Percentiles rank a stretch among this genome's conserved stretches.
These are phyloP conservation scores for Campoplex capitator DNA, from an alignment of 2,888 invertebrate species.

Conservation along the genomic window DNA sequence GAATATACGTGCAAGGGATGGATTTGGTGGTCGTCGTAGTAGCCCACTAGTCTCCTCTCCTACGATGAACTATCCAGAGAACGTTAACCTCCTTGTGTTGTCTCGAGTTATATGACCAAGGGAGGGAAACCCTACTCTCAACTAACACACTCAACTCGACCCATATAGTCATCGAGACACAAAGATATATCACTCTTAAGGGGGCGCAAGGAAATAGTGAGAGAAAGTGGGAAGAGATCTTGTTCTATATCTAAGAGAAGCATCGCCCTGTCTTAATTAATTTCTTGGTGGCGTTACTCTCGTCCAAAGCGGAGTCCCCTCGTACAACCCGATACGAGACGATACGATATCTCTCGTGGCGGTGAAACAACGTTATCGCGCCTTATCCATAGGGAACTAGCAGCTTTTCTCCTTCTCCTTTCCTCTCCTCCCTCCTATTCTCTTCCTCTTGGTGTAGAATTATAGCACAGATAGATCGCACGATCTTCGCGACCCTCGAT, in stretches of 20 bases:
- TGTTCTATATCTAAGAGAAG: conserved; percentile 45
- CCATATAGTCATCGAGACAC: conserved; percentile 12
- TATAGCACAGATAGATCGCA: conserved; percentile 56
- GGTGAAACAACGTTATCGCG: conserved; percentile 62
- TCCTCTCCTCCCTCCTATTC: not conserved
- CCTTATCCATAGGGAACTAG: conserved; percentile 43
- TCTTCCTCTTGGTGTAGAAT: conserved; percentile 36
- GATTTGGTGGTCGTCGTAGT: conserved; percentile 74
- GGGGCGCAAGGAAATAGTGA: conserved; percentile 8
- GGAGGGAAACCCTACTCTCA: conserved; percentile 17
- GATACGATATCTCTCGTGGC: conserved; percentile 44
- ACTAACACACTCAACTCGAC: not conserved
- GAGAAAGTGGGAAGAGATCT: conserved; percentile 51
- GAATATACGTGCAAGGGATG: conserved; percentile 71
- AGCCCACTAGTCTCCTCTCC: conserved; percentile 65
- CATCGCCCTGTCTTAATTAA: conserved; percentile 65
- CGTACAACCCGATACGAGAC: conserved; percentile 37
- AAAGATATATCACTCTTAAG: not conserved
- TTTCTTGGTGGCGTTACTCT: conserved; percentile 57
- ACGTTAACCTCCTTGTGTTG: conserved; percentile 66
- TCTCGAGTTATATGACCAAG: conserved; percentile 4
- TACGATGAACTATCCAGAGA: conserved; percentile 74
- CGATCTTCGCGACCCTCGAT: conserved; percentile 65
- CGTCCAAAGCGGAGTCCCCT: conserved; percentile 32
- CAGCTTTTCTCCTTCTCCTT: conserved; percentile 3